Evolutionary conservation across 2,888 invertebrate species (phyloP).

Genomic region (Nebria salina): DNA sequence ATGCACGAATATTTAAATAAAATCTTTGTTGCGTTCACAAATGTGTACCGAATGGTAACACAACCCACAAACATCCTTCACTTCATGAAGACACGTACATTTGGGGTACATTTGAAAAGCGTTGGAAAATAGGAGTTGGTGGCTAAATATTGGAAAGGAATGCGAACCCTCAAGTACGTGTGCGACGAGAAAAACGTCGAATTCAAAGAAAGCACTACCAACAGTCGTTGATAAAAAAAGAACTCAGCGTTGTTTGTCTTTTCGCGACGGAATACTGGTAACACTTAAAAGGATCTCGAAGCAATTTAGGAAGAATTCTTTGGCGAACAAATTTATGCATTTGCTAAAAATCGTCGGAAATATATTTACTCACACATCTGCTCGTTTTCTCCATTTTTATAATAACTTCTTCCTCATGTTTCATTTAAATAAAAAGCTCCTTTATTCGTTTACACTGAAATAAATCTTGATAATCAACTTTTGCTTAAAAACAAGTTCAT

Average conservation of each 20-base stretch:
- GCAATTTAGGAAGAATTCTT: constrained; percentile 20
- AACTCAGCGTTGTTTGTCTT: constrained; percentile 37
- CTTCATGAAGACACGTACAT: neutral
- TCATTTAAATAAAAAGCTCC: neutral
- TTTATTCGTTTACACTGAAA: too few relatives aligned
- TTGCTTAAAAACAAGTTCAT: too few relatives aligned
- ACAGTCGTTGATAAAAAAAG: constrained; percentile 10
- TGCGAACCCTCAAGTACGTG: constrained; percentile 23
- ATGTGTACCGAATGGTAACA: neutral
- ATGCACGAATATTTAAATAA: constrained; percentile 46
- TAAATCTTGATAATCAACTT: too few relatives aligned
- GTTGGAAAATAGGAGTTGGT: constrained; percentile 37
- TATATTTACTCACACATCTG: constrained; percentile 5
- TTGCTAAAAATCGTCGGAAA: constrained; percentile 12
- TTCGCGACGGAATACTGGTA: constrained; percentile 32
- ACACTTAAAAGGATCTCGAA: constrained; percentile 44
- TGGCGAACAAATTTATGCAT: constrained; percentile 13
- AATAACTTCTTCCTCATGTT: neutral
- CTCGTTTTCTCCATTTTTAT: neutral
- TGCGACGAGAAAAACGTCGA: constrained; percentile 24
- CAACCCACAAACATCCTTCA: neutral
- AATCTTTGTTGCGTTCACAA: constrained; percentile 36
- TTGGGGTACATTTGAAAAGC: constrained; percentile 19
- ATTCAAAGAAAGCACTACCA: constrained; percentile 22
- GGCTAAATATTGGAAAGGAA: constrained; percentile 40